A percentile compares a stretch with the other conserved stretches of the same genome.
phyloP scores from a whole-genome alignment of 2,113 vertebrate species.

The Cololabis saira region DNA sequence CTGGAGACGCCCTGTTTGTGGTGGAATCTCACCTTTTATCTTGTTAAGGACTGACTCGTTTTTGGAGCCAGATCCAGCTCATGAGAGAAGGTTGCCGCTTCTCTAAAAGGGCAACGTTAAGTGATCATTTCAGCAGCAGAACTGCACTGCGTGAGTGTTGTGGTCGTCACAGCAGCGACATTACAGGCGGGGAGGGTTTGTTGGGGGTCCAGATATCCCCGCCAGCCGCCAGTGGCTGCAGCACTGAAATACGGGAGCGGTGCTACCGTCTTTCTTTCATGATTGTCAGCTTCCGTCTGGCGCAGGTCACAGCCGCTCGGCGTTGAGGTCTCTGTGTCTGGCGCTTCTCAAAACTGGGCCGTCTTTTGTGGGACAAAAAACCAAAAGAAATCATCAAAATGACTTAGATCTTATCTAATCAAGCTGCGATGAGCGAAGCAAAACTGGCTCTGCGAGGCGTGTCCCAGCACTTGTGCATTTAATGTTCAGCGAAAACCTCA shows the following conservation, averaged over 20 bases:
- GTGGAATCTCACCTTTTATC: no score
- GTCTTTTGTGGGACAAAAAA: no score
- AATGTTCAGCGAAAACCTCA: background rate
- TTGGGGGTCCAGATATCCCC: no score
- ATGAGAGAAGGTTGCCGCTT: background rate
- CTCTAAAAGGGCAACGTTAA: background rate
- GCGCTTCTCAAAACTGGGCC: no score
- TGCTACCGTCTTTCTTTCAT: background rate
- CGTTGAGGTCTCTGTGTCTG: no score
- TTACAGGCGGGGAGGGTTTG: background rate
- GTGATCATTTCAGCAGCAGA: background rate
- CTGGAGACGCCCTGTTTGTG: no score
- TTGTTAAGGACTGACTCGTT: no score
- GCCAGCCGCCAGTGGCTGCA: background rate
- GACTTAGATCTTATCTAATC: background rate
- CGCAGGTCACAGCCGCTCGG: no score
- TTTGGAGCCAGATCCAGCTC: no score
- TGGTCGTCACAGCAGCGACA: background rate
- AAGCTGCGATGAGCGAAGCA: background rate
- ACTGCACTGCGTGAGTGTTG: background rate
- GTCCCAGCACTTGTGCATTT: conserved; percentile 4
- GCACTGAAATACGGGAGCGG: background rate
- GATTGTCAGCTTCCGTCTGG: background rate
- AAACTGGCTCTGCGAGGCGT: background rate
- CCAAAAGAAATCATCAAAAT: background rate